Conservation (phyloP, 2,888 invertebrate species). For the Oligia latruncula region DNA sequence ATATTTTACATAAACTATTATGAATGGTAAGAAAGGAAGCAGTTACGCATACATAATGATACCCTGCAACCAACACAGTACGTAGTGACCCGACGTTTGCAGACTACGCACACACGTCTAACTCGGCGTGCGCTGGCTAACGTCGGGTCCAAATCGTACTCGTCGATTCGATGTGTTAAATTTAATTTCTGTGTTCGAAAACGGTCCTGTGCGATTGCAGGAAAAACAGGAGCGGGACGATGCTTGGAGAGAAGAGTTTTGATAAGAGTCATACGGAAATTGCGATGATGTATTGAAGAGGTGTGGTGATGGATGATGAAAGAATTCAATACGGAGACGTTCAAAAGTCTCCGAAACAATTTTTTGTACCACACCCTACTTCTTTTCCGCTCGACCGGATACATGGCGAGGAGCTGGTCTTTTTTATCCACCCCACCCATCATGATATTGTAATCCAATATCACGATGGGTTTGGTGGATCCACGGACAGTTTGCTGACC, state of each 20-base stretch:
- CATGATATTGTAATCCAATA: background rate
- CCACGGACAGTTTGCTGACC: background rate
- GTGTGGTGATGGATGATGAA: background rate
- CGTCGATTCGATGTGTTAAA: background rate
- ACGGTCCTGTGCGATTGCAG: background rate
- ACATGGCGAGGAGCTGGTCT: too few species aligned
- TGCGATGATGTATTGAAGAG: background rate
- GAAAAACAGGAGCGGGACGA: rapidly evolving
- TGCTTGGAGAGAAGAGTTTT: background rate
- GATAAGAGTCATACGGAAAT: background rate
- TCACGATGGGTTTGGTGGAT: conserved; percentile 1
- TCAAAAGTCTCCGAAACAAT: background rate
- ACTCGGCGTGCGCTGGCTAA: rapidly evolving
- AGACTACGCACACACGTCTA: too few species aligned
- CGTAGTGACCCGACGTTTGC: too few species aligned
- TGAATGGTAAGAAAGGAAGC: background rate
- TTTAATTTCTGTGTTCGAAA: too few species aligned
- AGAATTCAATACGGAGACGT: background rate
- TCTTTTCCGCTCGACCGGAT: background rate
- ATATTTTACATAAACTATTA: background rate
- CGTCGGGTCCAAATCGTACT: too few species aligned
- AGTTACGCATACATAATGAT: background rate
- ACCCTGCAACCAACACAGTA: background rate
- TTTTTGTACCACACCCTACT: background rate
- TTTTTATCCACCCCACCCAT: too few species aligned